These are phyloP conservation scores for Elymnias hypermnestra DNA, from an alignment of 1,140 invertebrate genomes.

Conservation along the genomic window DNA sequence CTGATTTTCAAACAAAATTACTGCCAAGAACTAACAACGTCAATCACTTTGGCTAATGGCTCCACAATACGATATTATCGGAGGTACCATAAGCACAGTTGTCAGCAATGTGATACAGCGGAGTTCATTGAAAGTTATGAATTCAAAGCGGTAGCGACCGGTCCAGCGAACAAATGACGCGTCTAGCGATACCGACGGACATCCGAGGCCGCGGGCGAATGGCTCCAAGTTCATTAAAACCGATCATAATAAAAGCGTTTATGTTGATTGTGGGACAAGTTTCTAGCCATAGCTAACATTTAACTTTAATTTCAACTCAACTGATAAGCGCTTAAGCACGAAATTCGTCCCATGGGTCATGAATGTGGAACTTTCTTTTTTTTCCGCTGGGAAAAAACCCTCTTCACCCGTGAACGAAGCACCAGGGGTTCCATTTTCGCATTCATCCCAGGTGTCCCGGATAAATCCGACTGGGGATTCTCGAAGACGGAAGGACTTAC, in stretches of 20 bases:
- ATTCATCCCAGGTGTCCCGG: too few species aligned
- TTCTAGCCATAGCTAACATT: neutral
- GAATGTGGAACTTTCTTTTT: too few species aligned
- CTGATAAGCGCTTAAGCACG: too few species aligned
- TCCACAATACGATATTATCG: constrained; percentile 62
- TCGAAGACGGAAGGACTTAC: too few species aligned
- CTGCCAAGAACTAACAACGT: constrained; percentile 68
- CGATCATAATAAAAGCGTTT: neutral
- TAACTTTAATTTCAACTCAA: neutral
- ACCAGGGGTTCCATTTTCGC: too few species aligned
- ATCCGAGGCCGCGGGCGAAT: constrained; percentile 30
- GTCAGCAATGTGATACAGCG: constrained; percentile 49
- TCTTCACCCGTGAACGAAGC: too few species aligned
- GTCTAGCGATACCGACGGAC: constrained; percentile 36
- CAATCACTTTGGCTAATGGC: constrained; percentile 71
- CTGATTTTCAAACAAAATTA: constrained; percentile 71
- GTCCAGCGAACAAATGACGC: constrained; percentile 45
- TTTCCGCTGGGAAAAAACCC: too few species aligned
- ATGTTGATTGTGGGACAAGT: neutral
- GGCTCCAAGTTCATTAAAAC: constrained; percentile 17
- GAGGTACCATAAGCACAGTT: constrained; percentile 50
- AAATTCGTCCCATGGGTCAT: too few species aligned
- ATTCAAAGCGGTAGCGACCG: constrained; percentile 54
- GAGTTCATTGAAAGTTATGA: constrained; percentile 55
- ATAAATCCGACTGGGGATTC: too few species aligned